These are phyloP conservation scores for Lasioglossum baleicum DNA, from an alignment of 1,140 invertebrate species.

Conservation along the genomic window DNA sequence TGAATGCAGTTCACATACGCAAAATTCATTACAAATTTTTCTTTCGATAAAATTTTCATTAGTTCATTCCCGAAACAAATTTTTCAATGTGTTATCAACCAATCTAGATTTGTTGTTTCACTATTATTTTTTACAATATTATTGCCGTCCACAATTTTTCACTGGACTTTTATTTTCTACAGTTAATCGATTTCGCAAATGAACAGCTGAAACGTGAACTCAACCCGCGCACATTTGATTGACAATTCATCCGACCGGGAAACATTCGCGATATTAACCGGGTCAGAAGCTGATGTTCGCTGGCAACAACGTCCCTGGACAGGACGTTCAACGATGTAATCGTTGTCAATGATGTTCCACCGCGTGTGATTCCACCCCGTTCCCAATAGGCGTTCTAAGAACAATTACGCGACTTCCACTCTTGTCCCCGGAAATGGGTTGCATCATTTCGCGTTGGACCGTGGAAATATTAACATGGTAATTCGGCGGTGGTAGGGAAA, in stretches of 20 bases:
- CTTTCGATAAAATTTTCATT: too few relatives aligned
- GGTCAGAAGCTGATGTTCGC: not conserved
- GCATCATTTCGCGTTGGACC: not conserved
- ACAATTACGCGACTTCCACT: not conserved
- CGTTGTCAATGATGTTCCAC: slow-evolving; percentile 31
- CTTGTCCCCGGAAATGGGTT: not conserved
- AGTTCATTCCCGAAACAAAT: too few relatives aligned
- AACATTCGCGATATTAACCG: slow-evolving; percentile 18
- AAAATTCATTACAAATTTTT: too few relatives aligned
- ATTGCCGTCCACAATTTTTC: too few relatives aligned
- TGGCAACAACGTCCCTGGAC: slow-evolving; percentile 6
- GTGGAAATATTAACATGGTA: not conserved
- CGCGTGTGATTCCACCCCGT: not conserved
- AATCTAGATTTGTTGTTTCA: too few relatives aligned
- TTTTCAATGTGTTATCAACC: too few relatives aligned
- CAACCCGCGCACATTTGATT: too few relatives aligned
- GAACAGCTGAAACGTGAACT: too few relatives aligned
- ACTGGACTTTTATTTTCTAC: too few relatives aligned
- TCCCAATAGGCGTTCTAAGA: not conserved
- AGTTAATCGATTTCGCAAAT: too few relatives aligned
- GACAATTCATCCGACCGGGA: not conserved
- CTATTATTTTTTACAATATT: too few relatives aligned
- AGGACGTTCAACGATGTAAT: not conserved
- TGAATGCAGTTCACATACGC: too few relatives aligned
- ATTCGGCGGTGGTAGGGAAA: not conserved